These are phyloP conservation scores for Musca vetustissima DNA, from an alignment of 1,140 invertebrate genomes.

Conservation along the genomic window DNA sequence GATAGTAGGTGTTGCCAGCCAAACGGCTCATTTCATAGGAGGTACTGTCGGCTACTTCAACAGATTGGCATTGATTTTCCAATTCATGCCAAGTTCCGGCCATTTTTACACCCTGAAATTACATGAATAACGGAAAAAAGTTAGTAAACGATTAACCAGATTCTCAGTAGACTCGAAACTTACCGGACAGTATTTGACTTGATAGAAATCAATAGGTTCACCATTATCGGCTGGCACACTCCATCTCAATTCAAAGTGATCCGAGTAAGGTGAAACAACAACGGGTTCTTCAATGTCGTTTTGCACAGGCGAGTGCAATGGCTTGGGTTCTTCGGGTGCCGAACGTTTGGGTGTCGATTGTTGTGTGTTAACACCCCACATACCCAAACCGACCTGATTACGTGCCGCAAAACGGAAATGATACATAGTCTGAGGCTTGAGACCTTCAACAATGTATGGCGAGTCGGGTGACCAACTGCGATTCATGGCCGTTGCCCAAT, in stretches of 20 bases:
- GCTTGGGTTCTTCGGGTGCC: conserved; percentile 53
- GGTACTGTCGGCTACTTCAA: conserved; percentile 63
- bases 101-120: conserved; percentile 60
- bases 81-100: conserved; percentile 65
- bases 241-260: conserved; percentile 81
- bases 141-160: not conserved
- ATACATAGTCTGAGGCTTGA: conserved; percentile 78
- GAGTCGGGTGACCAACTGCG: conserved; percentile 76
- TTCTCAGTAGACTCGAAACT: conserved; percentile 48
- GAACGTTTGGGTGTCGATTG: conserved; percentile 63
- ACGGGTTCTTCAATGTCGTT: conserved; percentile 52
- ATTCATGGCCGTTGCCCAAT: conserved; percentile 69
- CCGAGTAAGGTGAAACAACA: conserved; percentile 61
- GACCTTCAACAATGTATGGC: conserved; percentile 76
- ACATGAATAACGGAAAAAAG: not conserved
- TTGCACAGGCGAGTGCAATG: conserved; percentile 48
- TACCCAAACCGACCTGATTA: conserved; percentile 80
- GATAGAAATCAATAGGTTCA: conserved; percentile 80
- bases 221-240: conserved; percentile 83
- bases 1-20: conserved; percentile 75
- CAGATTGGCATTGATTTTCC: conserved; percentile 61
- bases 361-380: conserved; percentile 64
- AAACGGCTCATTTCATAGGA: conserved; percentile 69
- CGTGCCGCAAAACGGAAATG: conserved; percentile 81
- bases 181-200: conserved; percentile 78